A percentile compares a stretch with the other conserved stretches of the same genome.
These are phyloP conservation scores for Glossophaga mutica DNA, from an alignment of 2,797 vertebrate species.

Conservation along the genomic window DNA sequence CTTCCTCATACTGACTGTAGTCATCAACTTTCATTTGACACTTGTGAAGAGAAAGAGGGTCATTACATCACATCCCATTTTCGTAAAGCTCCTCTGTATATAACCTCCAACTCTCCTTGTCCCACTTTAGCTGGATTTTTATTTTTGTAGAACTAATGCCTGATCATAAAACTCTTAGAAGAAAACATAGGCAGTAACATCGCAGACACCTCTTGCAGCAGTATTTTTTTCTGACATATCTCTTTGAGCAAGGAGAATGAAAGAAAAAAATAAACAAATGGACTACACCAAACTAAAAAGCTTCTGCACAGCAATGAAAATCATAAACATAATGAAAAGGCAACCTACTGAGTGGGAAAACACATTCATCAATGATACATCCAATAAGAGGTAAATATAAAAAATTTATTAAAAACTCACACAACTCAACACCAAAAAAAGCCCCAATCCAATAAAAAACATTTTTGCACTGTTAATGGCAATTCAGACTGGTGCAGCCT, in stretches of 20 bases:
- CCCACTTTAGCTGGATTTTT: constrained; percentile 96
- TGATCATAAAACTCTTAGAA: constrained; percentile 65
- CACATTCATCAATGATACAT: neutral
- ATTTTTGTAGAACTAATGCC: constrained; percentile 92
- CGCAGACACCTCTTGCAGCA: neutral
- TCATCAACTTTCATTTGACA: constrained; percentile 86
- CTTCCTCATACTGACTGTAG: constrained; percentile 88
- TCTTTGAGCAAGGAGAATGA: neutral
- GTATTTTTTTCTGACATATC: neutral
- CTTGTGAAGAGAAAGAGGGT: constrained; percentile 82
- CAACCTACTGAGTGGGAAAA: no score
- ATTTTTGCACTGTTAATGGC: no score
- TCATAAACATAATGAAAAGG: no score
- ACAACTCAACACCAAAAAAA: neutral
- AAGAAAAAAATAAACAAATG: neutral
- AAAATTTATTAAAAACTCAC: neutral
- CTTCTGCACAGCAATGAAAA: no score
- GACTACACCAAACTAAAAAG: neutral
- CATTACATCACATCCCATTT: constrained; percentile 87
- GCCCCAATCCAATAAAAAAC: no score
- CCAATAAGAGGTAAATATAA: neutral
- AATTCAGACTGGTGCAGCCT: no score
- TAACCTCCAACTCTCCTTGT: constrained; percentile 87
- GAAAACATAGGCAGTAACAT: no score
- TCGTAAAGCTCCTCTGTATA: constrained; percentile 88